A percentile compares a stretch with the other conserved stretches of the same genome.
These are phyloP conservation scores for Panthera tigris DNA, from an alignment of 2,113 vertebrate genomes.

Conservation along the genomic window DNA sequence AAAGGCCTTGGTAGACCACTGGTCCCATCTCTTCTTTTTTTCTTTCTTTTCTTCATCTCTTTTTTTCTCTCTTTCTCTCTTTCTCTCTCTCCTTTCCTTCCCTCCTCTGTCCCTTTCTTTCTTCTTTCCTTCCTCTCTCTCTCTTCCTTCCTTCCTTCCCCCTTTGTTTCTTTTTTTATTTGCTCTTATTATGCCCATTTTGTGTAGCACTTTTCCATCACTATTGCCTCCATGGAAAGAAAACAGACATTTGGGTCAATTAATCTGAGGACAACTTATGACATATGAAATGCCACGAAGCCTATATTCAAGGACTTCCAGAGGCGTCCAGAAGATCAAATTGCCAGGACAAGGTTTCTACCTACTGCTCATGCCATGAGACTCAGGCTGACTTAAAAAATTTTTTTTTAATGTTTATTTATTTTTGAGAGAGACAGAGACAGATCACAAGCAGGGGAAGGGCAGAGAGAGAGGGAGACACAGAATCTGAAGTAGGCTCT, in stretches of 20 bases:
- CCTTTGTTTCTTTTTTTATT: not conserved
- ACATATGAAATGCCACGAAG: not conserved
- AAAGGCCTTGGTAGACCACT: not conserved
- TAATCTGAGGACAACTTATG: not conserved
- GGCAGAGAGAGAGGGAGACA: no score
- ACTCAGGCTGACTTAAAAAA: not conserved
- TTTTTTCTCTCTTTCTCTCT: not conserved
- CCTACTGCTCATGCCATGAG: not conserved
- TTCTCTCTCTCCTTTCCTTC: not conserved
- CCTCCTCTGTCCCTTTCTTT: accelerated
- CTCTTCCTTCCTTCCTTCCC: not conserved
- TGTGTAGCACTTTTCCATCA: not conserved
- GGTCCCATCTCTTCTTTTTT: not conserved
- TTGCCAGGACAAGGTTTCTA: not conserved
- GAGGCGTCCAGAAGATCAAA: not conserved
- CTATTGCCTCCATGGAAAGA: not conserved
- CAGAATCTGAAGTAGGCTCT: no score
- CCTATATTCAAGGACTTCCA: not conserved
- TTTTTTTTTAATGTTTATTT: no score
- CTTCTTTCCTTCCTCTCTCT: no score
- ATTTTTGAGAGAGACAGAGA: no score
- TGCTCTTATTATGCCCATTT: not conserved
- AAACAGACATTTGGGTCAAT: not conserved
- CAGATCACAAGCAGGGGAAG: no score
- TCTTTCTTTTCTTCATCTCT: not conserved